Percentiles rank a stretch among this genome's conserved stretches.
These are phyloP conservation scores for Silurus meridionalis DNA, from an alignment of 2,113 vertebrate genomes.

Conservation along the genomic window DNA sequence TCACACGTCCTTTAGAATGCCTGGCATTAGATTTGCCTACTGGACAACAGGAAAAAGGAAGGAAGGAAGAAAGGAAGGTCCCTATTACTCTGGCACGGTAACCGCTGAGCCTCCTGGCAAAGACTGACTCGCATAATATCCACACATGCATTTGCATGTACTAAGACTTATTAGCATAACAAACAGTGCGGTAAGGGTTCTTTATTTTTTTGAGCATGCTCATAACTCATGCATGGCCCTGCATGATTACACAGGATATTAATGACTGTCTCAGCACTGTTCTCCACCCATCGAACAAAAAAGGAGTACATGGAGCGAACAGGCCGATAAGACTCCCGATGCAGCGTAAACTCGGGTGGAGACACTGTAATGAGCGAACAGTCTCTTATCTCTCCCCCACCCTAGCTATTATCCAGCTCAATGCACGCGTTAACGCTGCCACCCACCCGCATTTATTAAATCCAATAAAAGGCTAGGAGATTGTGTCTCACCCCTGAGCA, in stretches of 20 bases:
- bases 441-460: constrained; percentile 54
- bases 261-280: constrained; percentile 44
- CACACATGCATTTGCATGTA: constrained; percentile 27
- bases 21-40: constrained; percentile 15
- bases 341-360: constrained; percentile 28
- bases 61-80: neutral
- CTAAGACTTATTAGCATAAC: constrained; percentile 44
- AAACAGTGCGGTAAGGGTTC: constrained; percentile 35
- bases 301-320: constrained; percentile 19
- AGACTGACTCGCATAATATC: constrained; percentile 34
- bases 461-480: constrained; percentile 50
- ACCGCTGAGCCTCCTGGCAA: constrained; percentile 27
- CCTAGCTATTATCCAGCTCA: constrained; percentile 43
- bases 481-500: constrained; percentile 40
- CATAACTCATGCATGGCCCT: constrained; percentile 45
- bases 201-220: constrained; percentile 35
- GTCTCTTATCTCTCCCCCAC: constrained; percentile 44
- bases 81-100: constrained; percentile 18
- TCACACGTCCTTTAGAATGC: neutral
- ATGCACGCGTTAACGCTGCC: constrained; percentile 27
- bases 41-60: constrained; percentile 16
- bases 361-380: constrained; percentile 46
- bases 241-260: constrained; percentile 55
- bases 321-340: constrained; percentile 41
- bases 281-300: constrained; percentile 46